Base-by-base conservation (phyloP, 2,888 invertebrate genomes). In the Pycnomerus fuliginosus region DNA sequence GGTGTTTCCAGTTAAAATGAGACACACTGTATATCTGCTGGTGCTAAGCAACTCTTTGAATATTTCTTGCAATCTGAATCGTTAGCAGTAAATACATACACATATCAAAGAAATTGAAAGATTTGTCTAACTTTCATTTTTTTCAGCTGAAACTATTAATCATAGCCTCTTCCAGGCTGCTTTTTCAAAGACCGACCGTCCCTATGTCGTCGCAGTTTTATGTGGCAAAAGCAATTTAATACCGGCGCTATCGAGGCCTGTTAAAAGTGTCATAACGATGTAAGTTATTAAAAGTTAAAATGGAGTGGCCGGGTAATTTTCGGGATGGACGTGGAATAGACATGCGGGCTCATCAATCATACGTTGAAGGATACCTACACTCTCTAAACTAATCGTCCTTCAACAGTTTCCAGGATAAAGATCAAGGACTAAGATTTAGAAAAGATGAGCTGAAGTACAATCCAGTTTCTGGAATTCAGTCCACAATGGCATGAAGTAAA, bases 271-370 rank as follows among this genome's bases (percentile, higher is more conserved):
- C 62, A 57, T 58, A 59, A 58, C 53, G 59, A 62, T 58, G 57
- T 63, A 64, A 67, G 63, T 67, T 67, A 67, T 66, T 65, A 66
- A 67, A 65, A 66, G 64, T 65, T 65, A 59, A 62, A 60, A 57
- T 51, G 53, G 55, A 60, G 58, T 59, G 65, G 60, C 62, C 59
- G 56, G 50, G 58, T 60, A 64, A 64, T 64, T 64, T 62, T 54
- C 58, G 56, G 56, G 57, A 60, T 58, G 58, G 65, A 65, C 64
- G 61, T 64, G 62, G 53, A 60, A 55, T 55, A 61, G 64, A 63
- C 65, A 53, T 58, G 58, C 52, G 56, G 60, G 49, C 60, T 65
- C 66, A 66, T 67, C 66, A 66, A 67, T 67, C 67, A 66, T 60
- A 54, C 39, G 42, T 35, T 56, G 60, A 57, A 60, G 57, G 57